phyloP scores from a whole-genome alignment of 1,140 invertebrate genomes.

The Dinoponera quadriceps region DNA sequence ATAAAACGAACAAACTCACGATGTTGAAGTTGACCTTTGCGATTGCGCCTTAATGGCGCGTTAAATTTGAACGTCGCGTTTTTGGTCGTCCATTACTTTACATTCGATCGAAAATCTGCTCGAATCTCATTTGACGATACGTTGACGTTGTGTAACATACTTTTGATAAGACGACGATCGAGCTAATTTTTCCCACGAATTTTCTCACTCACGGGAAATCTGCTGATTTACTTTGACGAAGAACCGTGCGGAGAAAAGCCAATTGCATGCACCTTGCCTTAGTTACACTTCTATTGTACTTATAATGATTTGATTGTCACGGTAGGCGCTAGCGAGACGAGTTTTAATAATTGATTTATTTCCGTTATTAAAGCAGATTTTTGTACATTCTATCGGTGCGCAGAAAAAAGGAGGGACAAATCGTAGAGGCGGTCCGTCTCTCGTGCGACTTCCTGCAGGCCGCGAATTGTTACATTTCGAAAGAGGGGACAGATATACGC shows the following conservation, averaged over 20 bases:
- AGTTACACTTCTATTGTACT: not conserved
- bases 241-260: not conserved
- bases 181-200: not conserved
- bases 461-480: not conserved
- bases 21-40: not conserved
- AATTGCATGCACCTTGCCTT: not conserved
- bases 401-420: not conserved
- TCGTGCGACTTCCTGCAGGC: not conserved
- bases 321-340: not conserved
- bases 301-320: not conserved
- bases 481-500: slow-evolving; percentile 9
- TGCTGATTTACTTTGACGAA: not conserved
- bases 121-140: not conserved
- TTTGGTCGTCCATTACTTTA: not conserved
- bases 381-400: not conserved
- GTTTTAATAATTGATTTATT: not conserved
- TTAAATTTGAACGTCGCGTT: not conserved
- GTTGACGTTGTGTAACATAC: not conserved
- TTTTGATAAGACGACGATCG: not conserved
- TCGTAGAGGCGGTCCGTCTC: not conserved
- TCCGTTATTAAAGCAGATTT: not conserved
- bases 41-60: not conserved
- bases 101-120: not conserved
- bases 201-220: too few species aligned
- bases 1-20: too few species aligned